phyloP scores from a whole-genome alignment of 2,888 invertebrate species.

The Drosophila subsilvestris region DNA sequence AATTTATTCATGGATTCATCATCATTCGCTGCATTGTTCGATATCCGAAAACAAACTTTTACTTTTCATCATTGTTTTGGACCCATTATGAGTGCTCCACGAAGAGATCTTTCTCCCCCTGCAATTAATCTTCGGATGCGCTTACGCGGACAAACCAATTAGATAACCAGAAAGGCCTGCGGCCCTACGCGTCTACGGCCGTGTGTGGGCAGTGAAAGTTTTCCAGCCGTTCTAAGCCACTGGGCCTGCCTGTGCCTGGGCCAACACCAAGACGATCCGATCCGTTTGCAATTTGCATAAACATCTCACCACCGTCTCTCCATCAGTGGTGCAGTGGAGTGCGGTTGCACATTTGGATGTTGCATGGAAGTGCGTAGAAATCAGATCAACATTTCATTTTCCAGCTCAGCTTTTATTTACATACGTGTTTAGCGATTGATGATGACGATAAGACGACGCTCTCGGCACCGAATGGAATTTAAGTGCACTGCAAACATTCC shows the following conservation, averaged over 20 bases:
- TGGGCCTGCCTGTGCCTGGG: conserved; percentile 30
- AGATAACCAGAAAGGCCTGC: conserved; percentile 50
- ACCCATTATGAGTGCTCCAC: conserved; percentile 46
- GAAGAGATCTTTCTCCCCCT: conserved; percentile 22
- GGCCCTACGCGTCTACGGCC: not conserved
- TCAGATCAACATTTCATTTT: conserved; percentile 29
- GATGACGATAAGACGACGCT: conserved; percentile 2
- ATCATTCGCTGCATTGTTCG: conserved; percentile 61
- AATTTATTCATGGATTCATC: conserved; percentile 68
- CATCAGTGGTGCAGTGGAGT: conserved; percentile 26
- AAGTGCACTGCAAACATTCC: conserved; percentile 1
- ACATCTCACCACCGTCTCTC: conserved; percentile 21
- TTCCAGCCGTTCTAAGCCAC: conserved; percentile 63
- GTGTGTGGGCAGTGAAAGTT: conserved; percentile 62
- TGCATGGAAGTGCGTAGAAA: conserved; percentile 52
- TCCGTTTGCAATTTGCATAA: conserved; percentile 62
- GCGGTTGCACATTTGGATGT: conserved; percentile 6
- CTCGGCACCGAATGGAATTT: conserved; percentile 7
- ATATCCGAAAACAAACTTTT: conserved; percentile 67
- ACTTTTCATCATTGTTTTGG: conserved; percentile 64
- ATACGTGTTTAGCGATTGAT: conserved; percentile 7
- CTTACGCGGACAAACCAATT: conserved; percentile 52
- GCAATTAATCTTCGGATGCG: conserved; percentile 65
- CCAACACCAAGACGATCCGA: conserved; percentile 23
- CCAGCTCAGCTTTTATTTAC: conserved; percentile 8